Evolutionary conservation across 2,113 vertebrate genomes (phyloP).

Genomic region (Prunella fulvescens): DNA sequence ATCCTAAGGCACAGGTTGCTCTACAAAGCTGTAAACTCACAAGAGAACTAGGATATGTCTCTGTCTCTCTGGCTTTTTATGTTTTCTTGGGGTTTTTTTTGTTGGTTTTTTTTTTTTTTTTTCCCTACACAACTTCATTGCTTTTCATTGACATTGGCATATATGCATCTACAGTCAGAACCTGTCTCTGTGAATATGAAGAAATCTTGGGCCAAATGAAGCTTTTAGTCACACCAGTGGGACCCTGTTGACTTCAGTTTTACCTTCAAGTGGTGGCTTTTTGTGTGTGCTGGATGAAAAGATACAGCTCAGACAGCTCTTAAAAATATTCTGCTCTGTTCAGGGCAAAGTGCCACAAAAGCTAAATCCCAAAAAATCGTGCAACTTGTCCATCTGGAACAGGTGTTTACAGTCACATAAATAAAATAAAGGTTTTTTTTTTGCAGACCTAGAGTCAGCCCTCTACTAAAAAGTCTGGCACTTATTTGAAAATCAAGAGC

Average conservation of each 20-base stretch:
- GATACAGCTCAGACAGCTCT: not conserved
- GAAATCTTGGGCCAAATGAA: not conserved
- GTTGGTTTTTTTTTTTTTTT: not conserved
- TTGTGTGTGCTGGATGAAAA: constrained; percentile 30
- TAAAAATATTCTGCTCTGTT: constrained; percentile 33
- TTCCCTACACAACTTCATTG: not conserved
- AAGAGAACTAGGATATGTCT: not conserved
- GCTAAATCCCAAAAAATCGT: not conserved
- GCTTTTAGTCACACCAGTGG: not conserved
- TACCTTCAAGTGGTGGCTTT: constrained; percentile 17
- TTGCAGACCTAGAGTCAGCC: not conserved
- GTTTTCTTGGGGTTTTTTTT: not conserved
- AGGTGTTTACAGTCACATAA: constrained; percentile 31
- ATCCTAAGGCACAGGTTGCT: constrained; percentile 14
- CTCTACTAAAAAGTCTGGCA: not conserved
- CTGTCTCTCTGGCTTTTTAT: not conserved
- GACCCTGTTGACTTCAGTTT: constrained; percentile 5
- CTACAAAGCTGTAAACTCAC: constrained; percentile 1
- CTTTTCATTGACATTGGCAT: not conserved
- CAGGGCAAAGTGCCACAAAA: constrained; percentile 20
- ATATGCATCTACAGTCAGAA: not conserved
- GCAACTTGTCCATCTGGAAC: constrained; percentile 41
- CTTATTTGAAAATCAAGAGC: not conserved
- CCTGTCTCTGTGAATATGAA: not conserved
- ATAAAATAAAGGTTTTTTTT: not conserved